Percentiles rank a stretch among this genome's conserved stretches.
Evolutionary conservation across 2,888 invertebrate genomes (phyloP).

Genomic region (Aporophyla lueneburgensis): DNA sequence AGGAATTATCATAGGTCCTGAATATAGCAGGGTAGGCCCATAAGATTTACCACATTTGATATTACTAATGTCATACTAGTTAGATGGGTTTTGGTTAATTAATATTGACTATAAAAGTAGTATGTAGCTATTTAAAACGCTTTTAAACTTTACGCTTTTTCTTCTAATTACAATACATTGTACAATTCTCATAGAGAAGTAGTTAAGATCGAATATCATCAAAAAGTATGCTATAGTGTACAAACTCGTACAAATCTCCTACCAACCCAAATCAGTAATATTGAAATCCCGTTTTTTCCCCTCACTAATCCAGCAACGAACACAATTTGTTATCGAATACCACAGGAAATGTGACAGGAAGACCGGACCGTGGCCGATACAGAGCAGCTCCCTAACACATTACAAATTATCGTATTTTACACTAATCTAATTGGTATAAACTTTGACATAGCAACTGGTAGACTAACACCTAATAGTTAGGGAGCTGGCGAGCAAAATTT

Average conservation of each 20-base stretch:
- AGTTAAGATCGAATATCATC: background rate
- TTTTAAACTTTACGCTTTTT: too few species aligned
- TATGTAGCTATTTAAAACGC: too few species aligned
- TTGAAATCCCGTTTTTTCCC: slow-evolving; percentile 62
- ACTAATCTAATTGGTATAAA: slow-evolving; percentile 40
- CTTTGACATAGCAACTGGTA: slow-evolving; percentile 36
- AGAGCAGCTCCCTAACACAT: slow-evolving; percentile 50
- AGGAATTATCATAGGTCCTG: background rate
- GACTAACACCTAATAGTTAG: background rate
- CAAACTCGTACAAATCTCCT: background rate
- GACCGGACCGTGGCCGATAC: slow-evolving; percentile 72
- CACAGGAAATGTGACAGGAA: slow-evolving; percentile 84
- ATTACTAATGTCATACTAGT: too few species aligned
- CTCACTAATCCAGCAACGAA: slow-evolving; percentile 72
- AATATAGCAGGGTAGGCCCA: too few species aligned
- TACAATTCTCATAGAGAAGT: background rate
- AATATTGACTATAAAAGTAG: too few species aligned
- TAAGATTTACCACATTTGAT: background rate
- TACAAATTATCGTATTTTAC: slow-evolving; percentile 47
- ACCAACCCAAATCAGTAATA: background rate
- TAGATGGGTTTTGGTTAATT: too few species aligned
- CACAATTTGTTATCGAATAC: slow-evolving; percentile 75
- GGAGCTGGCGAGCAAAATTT: too few species aligned
- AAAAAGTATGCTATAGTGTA: too few species aligned
- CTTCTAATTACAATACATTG: too few species aligned